Evolutionary conservation across 1,140 invertebrate species (phyloP).

Genomic region (Cryptotermes secundus): DNA sequence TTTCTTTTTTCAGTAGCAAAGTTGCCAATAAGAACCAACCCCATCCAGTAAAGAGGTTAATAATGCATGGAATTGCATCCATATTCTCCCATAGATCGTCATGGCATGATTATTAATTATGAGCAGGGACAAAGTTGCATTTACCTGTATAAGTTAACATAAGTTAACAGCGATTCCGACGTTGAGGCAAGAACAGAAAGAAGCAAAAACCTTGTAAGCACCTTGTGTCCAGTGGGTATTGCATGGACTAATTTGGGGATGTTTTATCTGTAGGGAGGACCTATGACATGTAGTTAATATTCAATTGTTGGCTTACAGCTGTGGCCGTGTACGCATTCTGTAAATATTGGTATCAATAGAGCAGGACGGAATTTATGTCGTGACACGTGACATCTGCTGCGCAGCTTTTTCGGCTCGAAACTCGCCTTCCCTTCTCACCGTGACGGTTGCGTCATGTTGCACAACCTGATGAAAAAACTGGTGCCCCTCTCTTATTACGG

Average conservation of each 20-base stretch:
- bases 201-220: no score
- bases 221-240: not conserved
- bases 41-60: no score
- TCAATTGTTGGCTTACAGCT: not conserved
- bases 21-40: no score
- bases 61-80: no score
- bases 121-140: no score
- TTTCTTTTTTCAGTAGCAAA: no score
- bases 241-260: not conserved
- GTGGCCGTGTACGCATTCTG: not conserved
- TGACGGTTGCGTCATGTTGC: conserved; percentile 32
- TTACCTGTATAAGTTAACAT: no score
- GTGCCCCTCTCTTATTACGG: not conserved
- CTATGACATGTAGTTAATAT: no score
- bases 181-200: no score
- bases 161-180: no score
- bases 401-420: not conserved
- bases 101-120: no score
- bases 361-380: not conserved
- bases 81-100: no score
- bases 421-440: not conserved
- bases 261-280: not conserved
- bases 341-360: not conserved
- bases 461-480: not conserved
- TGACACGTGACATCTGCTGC: conserved; percentile 24